A percentile compares a stretch with the other conserved stretches of the same genome.
Evolutionary conservation across 2,797 vertebrate species (phyloP).

Genomic region (Borostomias antarcticus): DNA sequence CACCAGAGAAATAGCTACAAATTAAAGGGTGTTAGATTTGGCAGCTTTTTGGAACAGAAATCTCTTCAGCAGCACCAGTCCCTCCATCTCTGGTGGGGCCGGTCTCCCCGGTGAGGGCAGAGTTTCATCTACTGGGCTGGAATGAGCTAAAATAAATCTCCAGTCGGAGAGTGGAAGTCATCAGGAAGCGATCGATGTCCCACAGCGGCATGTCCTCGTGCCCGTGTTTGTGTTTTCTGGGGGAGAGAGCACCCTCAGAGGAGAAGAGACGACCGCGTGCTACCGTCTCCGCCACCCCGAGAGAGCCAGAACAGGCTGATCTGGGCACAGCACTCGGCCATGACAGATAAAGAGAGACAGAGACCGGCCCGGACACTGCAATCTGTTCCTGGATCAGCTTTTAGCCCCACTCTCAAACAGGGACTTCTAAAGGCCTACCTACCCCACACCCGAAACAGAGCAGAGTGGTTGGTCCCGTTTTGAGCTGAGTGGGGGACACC

Average conservation of each 20-base stretch:
- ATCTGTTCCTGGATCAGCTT: conserved; percentile 15
- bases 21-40: neutral
- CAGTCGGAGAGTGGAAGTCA: conserved; percentile 15
- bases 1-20: neutral
- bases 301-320: neutral
- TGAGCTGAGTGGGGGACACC: neutral
- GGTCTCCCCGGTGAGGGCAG: neutral
- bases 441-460: neutral
- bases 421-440: neutral
- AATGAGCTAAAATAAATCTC: conserved; percentile 18
- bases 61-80: conserved; percentile 24
- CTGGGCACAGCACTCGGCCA: neutral
- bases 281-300: conserved; percentile 14
- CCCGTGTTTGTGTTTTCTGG: conserved; percentile 1
- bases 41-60: conserved; percentile 4
- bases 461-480: neutral
- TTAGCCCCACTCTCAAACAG: neutral
- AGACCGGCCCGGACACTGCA: neutral
- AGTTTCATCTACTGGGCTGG: neutral
- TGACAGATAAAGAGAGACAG: neutral
- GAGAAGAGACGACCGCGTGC: conserved; percentile 20
- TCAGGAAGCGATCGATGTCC: conserved; percentile 36
- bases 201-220: neutral
- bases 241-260: conserved; percentile 13
- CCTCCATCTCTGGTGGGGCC: conserved; percentile 38